Base-by-base conservation (phyloP, 2,797 vertebrate genomes). In the Xenopus petersii region DNA sequence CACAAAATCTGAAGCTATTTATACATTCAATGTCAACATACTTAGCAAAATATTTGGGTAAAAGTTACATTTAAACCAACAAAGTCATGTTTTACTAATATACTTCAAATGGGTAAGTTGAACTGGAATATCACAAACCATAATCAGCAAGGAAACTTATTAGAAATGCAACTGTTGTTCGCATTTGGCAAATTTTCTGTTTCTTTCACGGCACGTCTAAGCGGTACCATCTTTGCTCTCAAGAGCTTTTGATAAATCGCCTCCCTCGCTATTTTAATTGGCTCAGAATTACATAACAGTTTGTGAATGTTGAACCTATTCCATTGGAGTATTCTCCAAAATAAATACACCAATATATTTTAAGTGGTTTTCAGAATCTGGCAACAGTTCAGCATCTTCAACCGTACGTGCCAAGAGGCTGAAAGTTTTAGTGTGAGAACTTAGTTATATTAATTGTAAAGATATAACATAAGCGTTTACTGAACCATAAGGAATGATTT, bases 371-470 rank as follows among this genome's bases (percentile, higher is more conserved):
- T 63, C 49, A 61, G 16, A 58, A 42, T 61, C 49, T 77, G 75
- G 70, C 75, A 77, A 49, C 15, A 15, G 12, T 55, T 68, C 51
- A 46, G 16, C 9, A 56, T 64, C 48, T 66, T 68, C 21, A 62
- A 67, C 36, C 15, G 64, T 42, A 15, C n/a, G 17, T 60, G 58
- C 64, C 58, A 68, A 49, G 46, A 7, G 30, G 56, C 12, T 73
- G 70, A 77, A 51, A 63, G 48, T 61, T 71, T 66, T 77, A 67
- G 33, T 73, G 70, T 73, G 70, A 73, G 75, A 68, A 73, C 70
- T 68, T 46, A 42, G 46, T 61, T 72, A 36, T 73, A 54, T 54
- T 73, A 77, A 77, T 77, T 72, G 48, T 72, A 46, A 36, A 49
- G 64, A 71, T 71, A 67, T 71, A 61, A 67, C 12, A 76, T 54